phyloP scores from a whole-genome alignment of 2,797 vertebrate genomes.

The Argyrosomus regius region DNA sequence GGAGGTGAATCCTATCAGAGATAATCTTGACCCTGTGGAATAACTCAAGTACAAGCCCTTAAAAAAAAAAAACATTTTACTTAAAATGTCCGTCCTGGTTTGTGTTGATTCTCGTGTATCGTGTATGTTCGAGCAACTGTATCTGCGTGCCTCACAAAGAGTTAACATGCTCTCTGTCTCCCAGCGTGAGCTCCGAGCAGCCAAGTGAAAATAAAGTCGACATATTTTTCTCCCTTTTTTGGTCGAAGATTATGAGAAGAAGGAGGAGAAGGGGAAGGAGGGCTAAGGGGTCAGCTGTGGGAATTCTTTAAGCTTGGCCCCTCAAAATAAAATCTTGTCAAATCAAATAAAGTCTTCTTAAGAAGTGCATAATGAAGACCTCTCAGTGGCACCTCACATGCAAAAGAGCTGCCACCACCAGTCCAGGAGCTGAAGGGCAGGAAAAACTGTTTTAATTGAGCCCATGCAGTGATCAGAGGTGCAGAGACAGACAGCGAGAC shows the following conservation, averaged over 20 bases:
- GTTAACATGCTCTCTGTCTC: conserved; percentile 65
- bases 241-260: conserved; percentile 77
- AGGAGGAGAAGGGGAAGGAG: background rate
- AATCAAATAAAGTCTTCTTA: conserved; percentile 82
- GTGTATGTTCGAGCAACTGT: conserved; percentile 11
- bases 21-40: conserved; percentile 43
- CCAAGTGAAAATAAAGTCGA: conserved; percentile 80
- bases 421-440: conserved; percentile 54
- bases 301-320: conserved; percentile 76
- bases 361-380: conserved; percentile 77
- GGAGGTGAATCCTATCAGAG: conserved; percentile 42
- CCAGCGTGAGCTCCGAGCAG: conserved; percentile 65
- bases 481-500: conserved; percentile 3
- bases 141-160: conserved; percentile 49
- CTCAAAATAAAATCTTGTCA: conserved; percentile 82
- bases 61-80: conserved; percentile 9
- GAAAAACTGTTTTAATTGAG: conserved; percentile 78
- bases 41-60: conserved; percentile 60
- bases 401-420: conserved; percentile 56
- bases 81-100: conserved; percentile 17
- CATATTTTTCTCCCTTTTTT: conserved; percentile 82
- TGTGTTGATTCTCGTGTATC: background rate
- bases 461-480: conserved; percentile 72
- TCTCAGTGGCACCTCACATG: conserved; percentile 67
- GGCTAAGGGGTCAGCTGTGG: conserved; percentile 31